These are phyloP conservation scores for Vanacampus margaritifer DNA, from an alignment of 2,113 vertebrate genomes.

Conservation along the genomic window DNA sequence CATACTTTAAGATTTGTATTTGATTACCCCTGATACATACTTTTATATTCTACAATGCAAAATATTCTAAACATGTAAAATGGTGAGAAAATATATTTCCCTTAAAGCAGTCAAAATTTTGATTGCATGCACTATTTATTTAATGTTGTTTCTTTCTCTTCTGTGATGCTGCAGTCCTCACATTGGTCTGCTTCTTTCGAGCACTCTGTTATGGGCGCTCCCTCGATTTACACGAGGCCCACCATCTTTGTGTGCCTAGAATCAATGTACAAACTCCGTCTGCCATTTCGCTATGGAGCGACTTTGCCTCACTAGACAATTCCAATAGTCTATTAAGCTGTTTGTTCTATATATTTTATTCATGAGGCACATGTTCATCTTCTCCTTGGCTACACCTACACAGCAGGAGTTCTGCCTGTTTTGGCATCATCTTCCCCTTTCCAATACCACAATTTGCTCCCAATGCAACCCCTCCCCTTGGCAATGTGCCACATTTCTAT, in stretches of 20 bases:
- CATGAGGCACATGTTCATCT: slow-evolving; percentile 51
- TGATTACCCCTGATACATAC: too few species aligned
- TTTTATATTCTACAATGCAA: too few species aligned
- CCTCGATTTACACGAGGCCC: slow-evolving; percentile 4
- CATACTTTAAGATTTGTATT: too few species aligned
- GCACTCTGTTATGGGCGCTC: not conserved
- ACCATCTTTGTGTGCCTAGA: slow-evolving; percentile 12
- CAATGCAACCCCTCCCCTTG: not conserved
- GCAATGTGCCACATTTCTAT: slow-evolving; percentile 49
- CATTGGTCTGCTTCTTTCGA: not conserved
- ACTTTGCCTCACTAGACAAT: slow-evolving; percentile 24
- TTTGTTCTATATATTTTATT: slow-evolving; percentile 66
- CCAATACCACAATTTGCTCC: slow-evolving; percentile 11
- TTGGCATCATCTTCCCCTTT: slow-evolving; percentile 38
- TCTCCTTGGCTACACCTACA: slow-evolving; percentile 37
- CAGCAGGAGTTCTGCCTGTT: slow-evolving; percentile 37
- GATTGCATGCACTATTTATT: too few species aligned
- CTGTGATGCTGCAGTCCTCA: not conserved
- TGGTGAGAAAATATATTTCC: too few species aligned
- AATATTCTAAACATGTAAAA: too few species aligned
- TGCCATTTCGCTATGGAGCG: slow-evolving; percentile 21
- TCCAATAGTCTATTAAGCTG: slow-evolving; percentile 43
- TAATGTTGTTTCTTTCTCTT: not conserved
- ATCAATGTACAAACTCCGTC: slow-evolving; percentile 28
- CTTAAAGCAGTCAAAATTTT: too few species aligned